phyloP scores from a whole-genome alignment of 1,140 invertebrate species.

The Bombus pascuorum region DNA sequence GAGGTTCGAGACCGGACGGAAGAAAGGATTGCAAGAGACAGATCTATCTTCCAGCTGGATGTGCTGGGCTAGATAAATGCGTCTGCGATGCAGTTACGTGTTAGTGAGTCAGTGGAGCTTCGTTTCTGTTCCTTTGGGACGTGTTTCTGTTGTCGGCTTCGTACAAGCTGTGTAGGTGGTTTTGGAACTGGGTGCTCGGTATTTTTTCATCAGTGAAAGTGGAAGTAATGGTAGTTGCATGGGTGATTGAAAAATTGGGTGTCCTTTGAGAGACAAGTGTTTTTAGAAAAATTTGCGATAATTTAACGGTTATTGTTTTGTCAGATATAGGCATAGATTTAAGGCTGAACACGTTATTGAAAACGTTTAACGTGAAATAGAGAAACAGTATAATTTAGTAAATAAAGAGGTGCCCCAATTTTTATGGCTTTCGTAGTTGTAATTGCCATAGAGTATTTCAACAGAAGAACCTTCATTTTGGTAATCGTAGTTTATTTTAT shows the following conservation, averaged over 20 bases:
- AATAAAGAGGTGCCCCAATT: too few species aligned
- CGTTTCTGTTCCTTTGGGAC: background rate
- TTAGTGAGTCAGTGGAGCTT: constrained; percentile 35
- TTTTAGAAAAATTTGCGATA: background rate
- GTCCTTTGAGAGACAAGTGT: background rate
- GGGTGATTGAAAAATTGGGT: background rate
- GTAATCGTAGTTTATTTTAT: background rate
- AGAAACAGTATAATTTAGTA: background rate
- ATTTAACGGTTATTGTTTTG: background rate
- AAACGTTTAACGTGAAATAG: background rate
- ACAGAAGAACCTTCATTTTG: background rate
- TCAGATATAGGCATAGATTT: too few species aligned
- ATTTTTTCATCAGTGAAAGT: background rate
- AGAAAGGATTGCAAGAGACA: constrained; percentile 23
- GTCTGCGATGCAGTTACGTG: background rate
- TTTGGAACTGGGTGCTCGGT: background rate
- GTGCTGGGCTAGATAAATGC: constrained; percentile 29
- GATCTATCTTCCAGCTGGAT: constrained; percentile 37
- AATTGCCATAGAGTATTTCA: background rate
- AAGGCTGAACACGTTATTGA: background rate
- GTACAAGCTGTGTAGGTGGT: background rate
- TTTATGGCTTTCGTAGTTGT: too few species aligned
- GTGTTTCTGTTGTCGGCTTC: background rate
- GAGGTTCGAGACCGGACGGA: background rate
- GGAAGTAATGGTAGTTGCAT: background rate